Percentiles rank a stretch among this genome's conserved stretches.
Evolutionary conservation across 35 echinoderm and acorn worm species (phyloP).

Genomic region (Eucidaris tribuloides): DNA sequence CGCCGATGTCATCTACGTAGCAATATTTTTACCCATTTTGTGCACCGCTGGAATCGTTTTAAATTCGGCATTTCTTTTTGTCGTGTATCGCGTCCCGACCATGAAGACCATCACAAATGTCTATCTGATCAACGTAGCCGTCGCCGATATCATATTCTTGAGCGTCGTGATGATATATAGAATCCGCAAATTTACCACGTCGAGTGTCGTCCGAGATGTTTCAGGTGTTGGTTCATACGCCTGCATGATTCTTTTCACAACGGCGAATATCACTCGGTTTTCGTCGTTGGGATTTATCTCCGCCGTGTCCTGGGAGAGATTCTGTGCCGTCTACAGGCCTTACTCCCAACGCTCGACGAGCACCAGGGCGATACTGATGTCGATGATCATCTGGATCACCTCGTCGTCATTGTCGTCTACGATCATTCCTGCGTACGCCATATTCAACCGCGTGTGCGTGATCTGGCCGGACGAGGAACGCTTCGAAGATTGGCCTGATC

Average conservation of each 20-base stretch:
- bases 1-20: neutral
- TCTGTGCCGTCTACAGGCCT: conserved; percentile 70
- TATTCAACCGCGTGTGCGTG: conserved; percentile 18
- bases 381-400: conserved; percentile 45
- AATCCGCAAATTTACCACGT: conserved; percentile 31
- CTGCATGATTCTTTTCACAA: conserved; percentile 45
- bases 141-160: conserved; percentile 67
- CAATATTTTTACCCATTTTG: neutral
- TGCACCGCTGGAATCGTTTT: neutral
- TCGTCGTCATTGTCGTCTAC: conserved; percentile 35
- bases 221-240: conserved; percentile 18
- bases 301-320: conserved; percentile 65
- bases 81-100: conserved; percentile 56
- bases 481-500: conserved; percentile 14
- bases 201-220: conserved; percentile 37
- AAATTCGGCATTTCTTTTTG: conserved; percentile 50
- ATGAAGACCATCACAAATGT: conserved; percentile 90
- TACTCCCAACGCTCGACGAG: conserved; percentile 44
- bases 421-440: conserved; percentile 42
- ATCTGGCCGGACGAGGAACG: conserved; percentile 16
- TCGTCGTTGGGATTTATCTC: conserved; percentile 62
- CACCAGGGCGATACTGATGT: conserved; percentile 26
- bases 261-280: conserved; percentile 59
- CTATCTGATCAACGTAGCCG: conserved; percentile 71
- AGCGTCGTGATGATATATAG: conserved; percentile 49